phyloP scores from a whole-genome alignment of 1,140 invertebrate species.

The Dinoponera quadriceps region DNA sequence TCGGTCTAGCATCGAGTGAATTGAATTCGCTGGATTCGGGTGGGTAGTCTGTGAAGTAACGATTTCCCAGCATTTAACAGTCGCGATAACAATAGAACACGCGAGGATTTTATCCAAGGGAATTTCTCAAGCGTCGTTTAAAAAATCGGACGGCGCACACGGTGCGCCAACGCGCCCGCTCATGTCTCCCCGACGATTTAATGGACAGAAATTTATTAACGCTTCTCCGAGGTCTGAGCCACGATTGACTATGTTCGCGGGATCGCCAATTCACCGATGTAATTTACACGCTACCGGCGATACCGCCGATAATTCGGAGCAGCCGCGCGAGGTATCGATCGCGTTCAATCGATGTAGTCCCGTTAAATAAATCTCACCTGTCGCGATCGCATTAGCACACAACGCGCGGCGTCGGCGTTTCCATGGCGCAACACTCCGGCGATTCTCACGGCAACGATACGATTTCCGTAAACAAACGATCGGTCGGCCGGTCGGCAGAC shows the following conservation, averaged over 20 bases:
- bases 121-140: too few relatives aligned
- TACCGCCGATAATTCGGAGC: neutral
- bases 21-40: too few relatives aligned
- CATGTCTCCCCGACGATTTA: too few relatives aligned
- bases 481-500: slow-evolving; percentile 8
- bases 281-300: neutral
- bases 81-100: too few relatives aligned
- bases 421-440: slow-evolving; percentile 10
- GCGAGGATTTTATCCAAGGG: too few relatives aligned
- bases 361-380: slow-evolving; percentile 25
- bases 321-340: neutral
- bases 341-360: neutral
- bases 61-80: too few relatives aligned
- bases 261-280: too few relatives aligned
- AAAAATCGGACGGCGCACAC: too few relatives aligned
- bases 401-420: slow-evolving; percentile 45
- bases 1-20: too few relatives aligned
- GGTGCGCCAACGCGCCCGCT: too few relatives aligned
- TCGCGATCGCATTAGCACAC: slow-evolving; percentile 49
- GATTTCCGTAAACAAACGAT: slow-evolving; percentile 51
- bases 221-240: neutral
- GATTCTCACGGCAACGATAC: slow-evolving; percentile 34
- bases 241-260: neutral
- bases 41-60: too few relatives aligned
- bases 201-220: too few relatives aligned